phyloP scores from a whole-genome alignment of 2,888 invertebrate species.

The Epinotia nisella region DNA sequence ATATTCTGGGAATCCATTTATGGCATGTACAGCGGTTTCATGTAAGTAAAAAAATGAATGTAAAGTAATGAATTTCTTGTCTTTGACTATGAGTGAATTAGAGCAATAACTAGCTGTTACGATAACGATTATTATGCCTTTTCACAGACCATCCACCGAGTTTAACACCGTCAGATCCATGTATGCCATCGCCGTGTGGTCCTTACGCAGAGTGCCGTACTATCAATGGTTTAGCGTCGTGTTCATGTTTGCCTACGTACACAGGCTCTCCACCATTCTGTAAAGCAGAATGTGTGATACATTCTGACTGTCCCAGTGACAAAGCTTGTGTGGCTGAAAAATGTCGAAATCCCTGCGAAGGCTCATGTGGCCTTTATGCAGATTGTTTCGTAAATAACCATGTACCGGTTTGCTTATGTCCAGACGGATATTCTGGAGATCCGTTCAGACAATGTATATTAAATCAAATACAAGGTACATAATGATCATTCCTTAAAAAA shows the following conservation, averaged over 20 bases:
- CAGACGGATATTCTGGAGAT: constrained; percentile 87
- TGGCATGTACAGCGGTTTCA: constrained; percentile 83
- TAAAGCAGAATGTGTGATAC: constrained; percentile 87
- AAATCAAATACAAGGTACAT: constrained; percentile 79
- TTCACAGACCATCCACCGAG: constrained; percentile 66
- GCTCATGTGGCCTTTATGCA: constrained; percentile 87
- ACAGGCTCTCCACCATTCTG: constrained; percentile 87
- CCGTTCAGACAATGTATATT: constrained; percentile 88
- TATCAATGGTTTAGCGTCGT: constrained; percentile 88
- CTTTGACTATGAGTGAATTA: constrained; percentile 1
- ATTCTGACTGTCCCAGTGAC: constrained; percentile 87
- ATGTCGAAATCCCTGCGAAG: constrained; percentile 88
- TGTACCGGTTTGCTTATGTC: constrained; percentile 89
- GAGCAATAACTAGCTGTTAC: not conserved
- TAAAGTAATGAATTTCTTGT: not conserved
- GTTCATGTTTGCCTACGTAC: constrained; percentile 88
- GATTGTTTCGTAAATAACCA: constrained; percentile 89
- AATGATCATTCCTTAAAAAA: not conserved
- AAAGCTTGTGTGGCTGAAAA: constrained; percentile 88
- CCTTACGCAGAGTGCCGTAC: constrained; percentile 89
- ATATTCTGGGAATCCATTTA: constrained; percentile 89
- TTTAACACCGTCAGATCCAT: constrained; percentile 85
- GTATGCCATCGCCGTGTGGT: constrained; percentile 90
- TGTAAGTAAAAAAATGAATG: constrained; percentile 72
- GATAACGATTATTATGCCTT: constrained; percentile 1